phyloP scores from a whole-genome alignment of 1,140 invertebrate species.

The Olivierus martensii region DNA sequence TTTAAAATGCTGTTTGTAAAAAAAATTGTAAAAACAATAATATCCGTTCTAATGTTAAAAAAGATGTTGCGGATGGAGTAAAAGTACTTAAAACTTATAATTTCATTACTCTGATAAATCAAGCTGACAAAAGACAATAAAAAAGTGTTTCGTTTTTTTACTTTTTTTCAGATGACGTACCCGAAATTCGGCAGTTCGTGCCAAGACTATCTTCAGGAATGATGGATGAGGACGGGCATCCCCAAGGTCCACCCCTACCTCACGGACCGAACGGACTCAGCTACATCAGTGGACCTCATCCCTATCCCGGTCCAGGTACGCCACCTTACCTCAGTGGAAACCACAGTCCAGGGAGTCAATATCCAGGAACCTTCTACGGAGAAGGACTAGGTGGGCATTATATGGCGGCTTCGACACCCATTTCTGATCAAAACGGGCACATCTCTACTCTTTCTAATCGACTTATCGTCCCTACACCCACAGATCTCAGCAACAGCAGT shows the following conservation, averaged over 20 bases:
- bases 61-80: no score
- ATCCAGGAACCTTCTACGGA: conserved; percentile 31
- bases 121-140: no score
- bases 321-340: conserved; percentile 54
- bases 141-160: not conserved
- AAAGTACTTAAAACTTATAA: no score
- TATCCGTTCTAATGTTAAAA: no score
- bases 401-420: no score
- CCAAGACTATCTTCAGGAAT: conserved; percentile 3
- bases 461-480: no score
- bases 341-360: conserved; percentile 28
- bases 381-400: not conserved
- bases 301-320: conserved; percentile 45
- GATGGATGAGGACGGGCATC: conserved; percentile 7
- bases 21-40: no score
- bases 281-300: not conserved
- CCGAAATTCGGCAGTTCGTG: conserved; percentile 3
- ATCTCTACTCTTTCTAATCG: no score
- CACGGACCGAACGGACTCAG: conserved; percentile 4
- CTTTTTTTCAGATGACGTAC: conserved; percentile 5
- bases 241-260: conserved; percentile 1
- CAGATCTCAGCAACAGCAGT: no score
- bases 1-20: no score
- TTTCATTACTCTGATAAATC: no score
- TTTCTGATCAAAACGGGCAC: no score